A percentile compares a stretch with the other conserved stretches of the same genome.
phyloP scores from a whole-genome alignment of 1,140 invertebrate genomes.

The Leptinotarsa defecta region DNA sequence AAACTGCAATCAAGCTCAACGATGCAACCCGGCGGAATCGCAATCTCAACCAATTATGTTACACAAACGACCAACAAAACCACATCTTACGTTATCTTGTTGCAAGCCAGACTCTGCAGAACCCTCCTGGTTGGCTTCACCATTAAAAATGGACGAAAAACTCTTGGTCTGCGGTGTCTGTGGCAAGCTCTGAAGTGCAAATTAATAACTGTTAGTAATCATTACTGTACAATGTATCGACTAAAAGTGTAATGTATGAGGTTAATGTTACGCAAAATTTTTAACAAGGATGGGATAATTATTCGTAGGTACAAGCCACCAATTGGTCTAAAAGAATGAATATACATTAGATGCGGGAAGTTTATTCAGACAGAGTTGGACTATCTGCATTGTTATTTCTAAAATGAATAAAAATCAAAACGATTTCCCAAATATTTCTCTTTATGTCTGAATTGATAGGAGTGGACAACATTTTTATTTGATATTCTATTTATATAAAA shows the following conservation, averaged over 20 bases:
- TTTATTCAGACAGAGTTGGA: not conserved
- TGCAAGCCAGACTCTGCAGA: conserved; percentile 43
- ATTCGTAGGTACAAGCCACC: not conserved
- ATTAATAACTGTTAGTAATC: conserved; percentile 21
- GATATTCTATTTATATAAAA: too few relatives aligned
- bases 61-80: not conserved
- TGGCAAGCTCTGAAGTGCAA: conserved; percentile 48
- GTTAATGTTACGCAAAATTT: not conserved
- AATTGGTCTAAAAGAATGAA: not conserved
- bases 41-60: not conserved
- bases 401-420: not conserved
- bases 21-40: not conserved
- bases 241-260: not conserved
- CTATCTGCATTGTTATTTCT: conserved; percentile 8
- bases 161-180: conserved; percentile 53
- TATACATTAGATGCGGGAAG: not conserved
- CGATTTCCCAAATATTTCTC: too few relatives aligned
- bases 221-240: not conserved
- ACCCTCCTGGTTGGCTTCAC: conserved; percentile 45
- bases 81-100: conserved; percentile 50
- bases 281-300: not conserved
- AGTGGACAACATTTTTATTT: too few relatives aligned
- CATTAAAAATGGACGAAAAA: conserved; percentile 48
- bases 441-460: too few relatives aligned
- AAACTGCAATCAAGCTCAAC: not conserved